Conservation (phyloP, 2,797 vertebrate species). For the Hapalemur alaotrensis region DNA sequence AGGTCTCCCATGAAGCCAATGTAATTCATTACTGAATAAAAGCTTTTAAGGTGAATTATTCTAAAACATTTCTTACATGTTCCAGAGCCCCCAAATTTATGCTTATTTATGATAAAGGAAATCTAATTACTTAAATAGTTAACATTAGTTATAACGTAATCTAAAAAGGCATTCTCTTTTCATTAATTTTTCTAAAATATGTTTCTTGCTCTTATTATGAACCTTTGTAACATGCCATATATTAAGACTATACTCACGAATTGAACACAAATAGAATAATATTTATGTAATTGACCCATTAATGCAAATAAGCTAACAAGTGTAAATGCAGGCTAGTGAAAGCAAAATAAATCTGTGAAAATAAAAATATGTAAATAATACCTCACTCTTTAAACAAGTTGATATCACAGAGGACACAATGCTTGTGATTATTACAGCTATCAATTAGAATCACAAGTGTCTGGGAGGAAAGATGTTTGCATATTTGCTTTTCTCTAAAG, state of each 20-base stretch:
- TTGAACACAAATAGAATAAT: not conserved
- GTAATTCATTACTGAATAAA: not conserved
- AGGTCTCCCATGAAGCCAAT: not conserved
- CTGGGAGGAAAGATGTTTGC: not conserved
- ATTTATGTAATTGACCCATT: not conserved
- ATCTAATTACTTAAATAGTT: not conserved
- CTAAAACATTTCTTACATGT: not conserved
- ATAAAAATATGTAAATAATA: not conserved
- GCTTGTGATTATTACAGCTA: not conserved
- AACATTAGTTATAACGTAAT: not conserved
- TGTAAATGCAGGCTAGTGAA: not conserved
- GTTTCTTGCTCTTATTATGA: not conserved
- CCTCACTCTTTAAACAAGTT: not conserved
- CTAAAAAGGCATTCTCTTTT: constrained; percentile 43
- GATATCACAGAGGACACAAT: not conserved
- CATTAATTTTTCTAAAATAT: not conserved
- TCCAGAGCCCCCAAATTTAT: not conserved
- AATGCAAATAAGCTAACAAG: not conserved
- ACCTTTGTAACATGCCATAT: not conserved
- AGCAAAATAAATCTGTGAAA: not conserved
- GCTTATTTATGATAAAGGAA: not conserved
- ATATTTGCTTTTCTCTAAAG: not conserved
- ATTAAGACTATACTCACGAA: not conserved
- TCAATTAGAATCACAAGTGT: not conserved
- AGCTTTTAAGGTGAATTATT: not conserved